A percentile compares a stretch with the other conserved stretches of the same genome.
phyloP scores from a whole-genome alignment of 1,140 invertebrate genomes.

The Mizuhopecten yessoensis region DNA sequence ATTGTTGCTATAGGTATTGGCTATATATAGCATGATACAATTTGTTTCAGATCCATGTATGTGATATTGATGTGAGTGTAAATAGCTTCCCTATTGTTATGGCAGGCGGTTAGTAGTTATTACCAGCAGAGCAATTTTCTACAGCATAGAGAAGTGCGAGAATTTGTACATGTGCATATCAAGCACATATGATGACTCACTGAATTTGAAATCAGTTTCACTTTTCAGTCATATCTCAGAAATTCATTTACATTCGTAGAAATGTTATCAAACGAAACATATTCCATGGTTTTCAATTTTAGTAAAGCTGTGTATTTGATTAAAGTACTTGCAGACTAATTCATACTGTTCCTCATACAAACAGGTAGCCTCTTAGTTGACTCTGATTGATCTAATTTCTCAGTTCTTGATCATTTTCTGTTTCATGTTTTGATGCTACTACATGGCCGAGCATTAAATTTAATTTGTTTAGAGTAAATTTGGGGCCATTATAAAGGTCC shows the following conservation, averaged over 20 bases:
- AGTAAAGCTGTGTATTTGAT: too few species aligned
- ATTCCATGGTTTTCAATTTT: too few species aligned
- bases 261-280: background rate
- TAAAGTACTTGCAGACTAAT: too few species aligned
- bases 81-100: background rate
- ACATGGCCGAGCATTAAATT: too few species aligned
- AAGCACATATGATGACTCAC: background rate
- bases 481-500: too few species aligned
- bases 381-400: too few species aligned
- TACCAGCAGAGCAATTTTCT: background rate
- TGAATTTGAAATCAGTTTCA: constrained; percentile 23
- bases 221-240: background rate
- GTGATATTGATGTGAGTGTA: background rate
- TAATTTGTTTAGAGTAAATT: too few species aligned
- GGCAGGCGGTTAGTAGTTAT: background rate
- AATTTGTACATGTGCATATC: background rate
- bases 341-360: too few species aligned
- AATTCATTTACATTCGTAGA: background rate
- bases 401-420: too few species aligned
- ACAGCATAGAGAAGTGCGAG: background rate
- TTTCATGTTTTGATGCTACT: too few species aligned
- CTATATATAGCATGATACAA: background rate
- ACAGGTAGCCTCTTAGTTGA: too few species aligned
- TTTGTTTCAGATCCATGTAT: background rate
- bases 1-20: background rate